Base-by-base conservation (phyloP, 2,113 vertebrate genomes). In the Cairina moschata region DNA sequence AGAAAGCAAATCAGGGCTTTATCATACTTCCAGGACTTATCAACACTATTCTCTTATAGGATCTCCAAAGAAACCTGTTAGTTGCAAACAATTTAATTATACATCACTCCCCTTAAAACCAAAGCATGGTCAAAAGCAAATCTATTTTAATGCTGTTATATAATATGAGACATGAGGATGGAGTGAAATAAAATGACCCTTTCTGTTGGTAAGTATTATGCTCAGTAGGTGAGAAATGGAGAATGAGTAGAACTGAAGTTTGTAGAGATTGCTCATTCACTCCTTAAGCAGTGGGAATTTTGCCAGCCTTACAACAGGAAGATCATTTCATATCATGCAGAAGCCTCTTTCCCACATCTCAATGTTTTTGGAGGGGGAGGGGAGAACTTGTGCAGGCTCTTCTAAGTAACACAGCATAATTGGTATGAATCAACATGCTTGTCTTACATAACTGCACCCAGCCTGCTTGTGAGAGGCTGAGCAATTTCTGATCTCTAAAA, bases 341-440 rank as follows among this genome's bases (percentile, higher is more conserved):
- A 82, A 76, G 18, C 48, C 54, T 76, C 40, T 94, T 89, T 84
- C 73, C 23, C 22, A 89, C 1, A 0, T 94, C 60, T 85, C 65
- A 78, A 82, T 87, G n/a, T 1, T 68, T 91, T 88, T 79, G 63
- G 38, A 69, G 77, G 59, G 29, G 73, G 58, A 67, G 32, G 74
- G 75, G 36, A n/a, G 91, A 67, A 79, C 59, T 38, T 93, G 20
- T 91, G 85, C 80, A 89, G 76, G 60, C 36, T 80, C 11, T 95
- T 95, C 62, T 29, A 73, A 91, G 69, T 79, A 97, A 87, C 85
- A 74, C 54, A 86, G 36, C 32, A 79, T 95, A 97, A 96, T 83
- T 93, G 73, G 55, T 86, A 94, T 94, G 94, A 97, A 95, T 96
- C 93, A 95, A 95, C 71, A 59, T 54, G 32, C 66, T 90, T 93